phyloP scores from a whole-genome alignment of 2,113 vertebrate species.

The Limnothrissa miodon region DNA sequence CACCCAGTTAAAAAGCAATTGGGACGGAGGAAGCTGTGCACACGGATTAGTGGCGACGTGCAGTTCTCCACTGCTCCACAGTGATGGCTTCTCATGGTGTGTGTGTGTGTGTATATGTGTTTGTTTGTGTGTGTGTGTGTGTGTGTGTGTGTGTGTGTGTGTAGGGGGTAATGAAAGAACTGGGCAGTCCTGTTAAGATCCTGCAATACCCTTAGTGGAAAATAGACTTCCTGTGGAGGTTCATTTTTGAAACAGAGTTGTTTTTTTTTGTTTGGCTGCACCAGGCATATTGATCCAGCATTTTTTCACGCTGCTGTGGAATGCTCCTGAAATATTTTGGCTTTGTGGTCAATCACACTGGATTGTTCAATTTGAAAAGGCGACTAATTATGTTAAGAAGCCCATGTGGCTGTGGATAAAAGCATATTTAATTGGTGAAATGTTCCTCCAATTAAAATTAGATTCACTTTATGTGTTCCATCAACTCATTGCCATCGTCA shows the following conservation, averaged over 20 bases:
- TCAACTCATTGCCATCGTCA: background rate
- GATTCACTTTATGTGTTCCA: background rate
- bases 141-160: background rate
- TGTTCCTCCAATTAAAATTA: background rate
- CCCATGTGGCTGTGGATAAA: background rate
- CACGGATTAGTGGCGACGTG: slow-evolving; percentile 55
- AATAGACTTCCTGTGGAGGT: slow-evolving; percentile 24
- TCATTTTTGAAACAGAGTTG: slow-evolving; percentile 19
- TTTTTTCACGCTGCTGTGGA: background rate
- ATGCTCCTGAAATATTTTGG: background rate
- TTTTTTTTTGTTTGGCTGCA: background rate
- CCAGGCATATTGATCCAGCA: background rate
- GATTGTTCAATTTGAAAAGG: background rate
- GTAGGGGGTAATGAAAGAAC: slow-evolving; percentile 62
- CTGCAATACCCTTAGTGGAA: background rate
- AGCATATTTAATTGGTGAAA: background rate
- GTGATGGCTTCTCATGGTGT: slow-evolving; percentile 53
- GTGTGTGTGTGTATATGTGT: background rate
- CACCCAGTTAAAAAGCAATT: slow-evolving; percentile 47
- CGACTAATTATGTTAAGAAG: background rate
- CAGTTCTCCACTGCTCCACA: slow-evolving; percentile 48
- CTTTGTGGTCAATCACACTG: background rate
- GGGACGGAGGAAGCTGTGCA: slow-evolving; percentile 37
- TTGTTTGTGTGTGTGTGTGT: background rate
- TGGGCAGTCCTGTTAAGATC: slow-evolving; percentile 52